These are phyloP conservation scores for Calcarius ornatus DNA, from an alignment of 2,113 vertebrate species.

Conservation along the genomic window DNA sequence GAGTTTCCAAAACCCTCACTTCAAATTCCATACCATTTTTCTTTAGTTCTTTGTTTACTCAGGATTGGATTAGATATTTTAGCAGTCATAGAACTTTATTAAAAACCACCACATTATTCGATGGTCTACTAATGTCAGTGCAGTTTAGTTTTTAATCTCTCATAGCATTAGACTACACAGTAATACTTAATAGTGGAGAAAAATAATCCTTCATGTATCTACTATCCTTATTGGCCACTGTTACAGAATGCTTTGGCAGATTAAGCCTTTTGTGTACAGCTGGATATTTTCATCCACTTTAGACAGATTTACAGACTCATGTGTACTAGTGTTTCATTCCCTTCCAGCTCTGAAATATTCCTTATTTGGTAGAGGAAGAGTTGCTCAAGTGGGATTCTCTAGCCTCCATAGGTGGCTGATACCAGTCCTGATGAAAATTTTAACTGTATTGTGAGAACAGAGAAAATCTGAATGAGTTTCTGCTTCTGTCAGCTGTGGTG, in stretches of 20 bases:
- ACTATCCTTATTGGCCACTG: background rate
- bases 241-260: background rate
- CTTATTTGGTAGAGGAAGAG: background rate
- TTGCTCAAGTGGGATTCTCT: background rate
- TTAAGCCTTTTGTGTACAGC: background rate
- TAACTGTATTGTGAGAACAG: background rate
- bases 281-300: background rate
- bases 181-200: background rate
- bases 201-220: background rate
- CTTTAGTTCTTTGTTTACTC: background rate
- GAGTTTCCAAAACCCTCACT: background rate
- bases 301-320: background rate
- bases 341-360: background rate
- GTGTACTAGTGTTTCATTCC: background rate
- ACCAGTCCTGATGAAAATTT: background rate
- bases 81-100: background rate
- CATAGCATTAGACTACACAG: rapidly evolving
- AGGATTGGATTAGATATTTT: background rate
- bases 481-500: background rate
- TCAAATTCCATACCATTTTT: background rate
- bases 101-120: background rate
- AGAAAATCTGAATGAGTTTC: background rate
- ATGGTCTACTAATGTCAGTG: background rate
- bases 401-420: background rate
- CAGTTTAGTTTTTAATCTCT: background rate